Percentiles rank a stretch among this genome's conserved stretches.
Conservation (phyloP, 2,113 vertebrate species). For the Barnardius zonarius region DNA sequence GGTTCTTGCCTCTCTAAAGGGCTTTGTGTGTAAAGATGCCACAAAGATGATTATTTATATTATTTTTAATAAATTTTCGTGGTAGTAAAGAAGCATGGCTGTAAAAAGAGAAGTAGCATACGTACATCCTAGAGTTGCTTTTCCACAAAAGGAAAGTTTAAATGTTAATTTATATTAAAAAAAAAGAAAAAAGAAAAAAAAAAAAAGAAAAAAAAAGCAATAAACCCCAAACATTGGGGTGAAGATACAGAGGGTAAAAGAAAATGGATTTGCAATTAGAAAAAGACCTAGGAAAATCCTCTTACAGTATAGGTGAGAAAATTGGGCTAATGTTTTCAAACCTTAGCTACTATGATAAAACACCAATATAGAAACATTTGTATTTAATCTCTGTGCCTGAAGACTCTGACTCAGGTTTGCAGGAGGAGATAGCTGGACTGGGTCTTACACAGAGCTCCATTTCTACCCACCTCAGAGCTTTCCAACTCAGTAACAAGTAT, state of each 20-base stretch:
- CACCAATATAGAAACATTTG: background rate
- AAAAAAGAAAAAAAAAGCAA: background rate
- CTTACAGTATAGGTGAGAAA: background rate
- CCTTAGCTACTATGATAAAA: background rate
- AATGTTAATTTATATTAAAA: background rate
- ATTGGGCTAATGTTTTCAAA: background rate
- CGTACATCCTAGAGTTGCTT: background rate
- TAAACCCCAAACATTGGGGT: rapidly evolving
- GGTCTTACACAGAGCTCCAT: background rate
- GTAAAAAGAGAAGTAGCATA: background rate
- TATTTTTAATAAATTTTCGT: background rate
- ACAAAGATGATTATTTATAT: background rate
- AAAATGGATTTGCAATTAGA: background rate
- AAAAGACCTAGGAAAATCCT: background rate
- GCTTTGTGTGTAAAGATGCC: background rate
- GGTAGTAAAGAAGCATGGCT: background rate
- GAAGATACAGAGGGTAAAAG: rapidly evolving
- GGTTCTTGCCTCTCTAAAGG: background rate
- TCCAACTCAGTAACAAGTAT: background rate
- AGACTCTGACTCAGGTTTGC: background rate
- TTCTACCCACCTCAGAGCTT: background rate
- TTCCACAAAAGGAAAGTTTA: background rate
- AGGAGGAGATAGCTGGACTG: background rate
- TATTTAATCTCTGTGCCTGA: background rate
- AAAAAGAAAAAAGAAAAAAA: background rate